Evolutionary conservation across 2,888 invertebrate species (phyloP).

Genomic region (Furcula furcula): DNA sequence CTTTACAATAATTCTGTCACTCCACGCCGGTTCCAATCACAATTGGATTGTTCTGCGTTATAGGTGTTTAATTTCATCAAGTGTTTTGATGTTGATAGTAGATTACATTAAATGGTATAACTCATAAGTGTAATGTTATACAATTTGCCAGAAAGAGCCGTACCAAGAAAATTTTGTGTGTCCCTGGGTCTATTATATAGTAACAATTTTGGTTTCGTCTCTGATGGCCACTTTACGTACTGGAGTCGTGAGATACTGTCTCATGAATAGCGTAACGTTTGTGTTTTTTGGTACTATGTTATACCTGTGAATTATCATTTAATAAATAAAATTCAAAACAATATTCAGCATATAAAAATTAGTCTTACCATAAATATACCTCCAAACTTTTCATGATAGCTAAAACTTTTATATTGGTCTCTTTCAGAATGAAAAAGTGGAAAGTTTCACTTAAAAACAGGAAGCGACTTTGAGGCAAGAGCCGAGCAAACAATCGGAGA

Average conservation of each 20-base stretch:
- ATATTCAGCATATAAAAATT: no score
- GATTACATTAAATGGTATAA: no score
- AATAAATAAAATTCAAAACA: no score
- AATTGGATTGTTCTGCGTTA: slow-evolving; percentile 12
- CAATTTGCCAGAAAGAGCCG: no score
- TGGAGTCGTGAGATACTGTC: background rate
- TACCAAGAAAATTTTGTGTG: no score
- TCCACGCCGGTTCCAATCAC: slow-evolving; percentile 23
- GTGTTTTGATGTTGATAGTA: background rate
- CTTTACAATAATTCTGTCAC: slow-evolving; percentile 26
- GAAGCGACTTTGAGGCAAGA: slow-evolving; percentile 24
- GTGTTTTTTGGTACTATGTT: background rate
- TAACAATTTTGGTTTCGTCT: no score
- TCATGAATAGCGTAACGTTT: background rate
- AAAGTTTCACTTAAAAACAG: slow-evolving; percentile 16
- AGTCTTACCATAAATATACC: background rate
- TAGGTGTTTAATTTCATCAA: background rate
- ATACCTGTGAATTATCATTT: no score
- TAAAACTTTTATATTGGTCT: background rate
- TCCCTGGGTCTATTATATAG: no score
- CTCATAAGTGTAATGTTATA: no score
- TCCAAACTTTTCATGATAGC: background rate
- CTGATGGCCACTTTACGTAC: no score
- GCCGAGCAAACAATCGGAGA: slow-evolving; percentile 57
- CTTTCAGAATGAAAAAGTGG: background rate